Base-by-base conservation (phyloP, 1,140 invertebrate genomes). In the Bombus superbus region DNA sequence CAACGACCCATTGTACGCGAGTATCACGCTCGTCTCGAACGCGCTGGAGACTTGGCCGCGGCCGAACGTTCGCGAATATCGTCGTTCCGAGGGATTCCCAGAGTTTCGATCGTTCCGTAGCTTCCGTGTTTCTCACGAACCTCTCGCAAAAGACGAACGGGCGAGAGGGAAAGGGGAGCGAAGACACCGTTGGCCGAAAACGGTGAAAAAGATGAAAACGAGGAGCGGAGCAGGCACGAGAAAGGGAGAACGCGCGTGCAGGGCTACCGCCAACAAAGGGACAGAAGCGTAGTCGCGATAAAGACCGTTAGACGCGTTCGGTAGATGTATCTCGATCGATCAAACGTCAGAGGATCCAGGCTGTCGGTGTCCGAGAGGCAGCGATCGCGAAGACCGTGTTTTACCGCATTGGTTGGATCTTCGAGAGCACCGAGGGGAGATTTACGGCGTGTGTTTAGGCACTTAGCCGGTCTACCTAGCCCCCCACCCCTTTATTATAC, bases 371-470 rank as follows among this genome's bases (percentile, higher is more conserved):
- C 72, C 73, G 73, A 88, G 62, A 40, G 74, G 47, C 22, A 32
- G 40, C 81, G 32, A 76, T 35, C 69, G 85, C 57, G 77, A 42
- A 53, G 38, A 57, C n/a, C 11, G 66, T 40, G 68, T 64, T 66
- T 57, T 25, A 66, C 68, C 83, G 69, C 59, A 42, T 74, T 47
- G 71, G 71, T 69, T 4, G 78, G 59, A 81, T 81, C 35, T 40
- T 80, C 25, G 84, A 75, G 86, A 77, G 81, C 42, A 82, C 76
- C 32, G 88, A 68, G 73, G 87, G 84, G 87, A 92, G 91, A 95
- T 95, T 95, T 95, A 95, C 93, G 93, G 91, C 94, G 92, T 94
- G 93, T 94, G 93, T 94, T 95, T 94, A 94, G 94, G 92, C 91
- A 92, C 91, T 93, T 91, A 89, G 88, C 64, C 88, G 89, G 88